These are phyloP conservation scores for Calephelis nemesis DNA, from an alignment of 1,140 invertebrate species.

Conservation along the genomic window DNA sequence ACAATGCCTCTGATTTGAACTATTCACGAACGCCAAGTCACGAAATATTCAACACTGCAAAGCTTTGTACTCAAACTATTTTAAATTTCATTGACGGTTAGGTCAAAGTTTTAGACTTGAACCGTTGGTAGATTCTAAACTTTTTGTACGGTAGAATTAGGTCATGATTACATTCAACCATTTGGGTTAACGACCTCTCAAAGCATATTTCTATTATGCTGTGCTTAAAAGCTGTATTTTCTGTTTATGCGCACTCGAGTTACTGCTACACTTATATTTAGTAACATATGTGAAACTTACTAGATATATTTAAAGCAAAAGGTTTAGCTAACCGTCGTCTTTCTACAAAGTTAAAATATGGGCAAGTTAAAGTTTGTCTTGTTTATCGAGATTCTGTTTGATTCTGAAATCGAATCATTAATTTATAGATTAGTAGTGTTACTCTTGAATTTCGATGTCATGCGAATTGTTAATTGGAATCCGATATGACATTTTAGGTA, in stretches of 20 bases:
- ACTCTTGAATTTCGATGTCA: too few relatives aligned
- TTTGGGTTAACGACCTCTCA: slow-evolving; percentile 7
- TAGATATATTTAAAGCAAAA: neutral
- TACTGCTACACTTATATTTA: neutral
- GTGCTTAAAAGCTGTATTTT: slow-evolving; percentile 6
- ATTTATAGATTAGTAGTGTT: too few relatives aligned
- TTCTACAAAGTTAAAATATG: too few relatives aligned
- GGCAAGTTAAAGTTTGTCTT: too few relatives aligned
- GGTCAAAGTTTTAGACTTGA: neutral
- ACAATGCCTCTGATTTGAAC: too few relatives aligned
- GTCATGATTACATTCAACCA: neutral
- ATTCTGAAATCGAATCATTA: too few relatives aligned
- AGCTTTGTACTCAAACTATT: slow-evolving; percentile 5
- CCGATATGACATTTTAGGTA: too few relatives aligned
- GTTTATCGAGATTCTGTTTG: too few relatives aligned
- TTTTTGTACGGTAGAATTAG: neutral
- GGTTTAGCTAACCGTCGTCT: too few relatives aligned
- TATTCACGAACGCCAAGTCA: neutral
- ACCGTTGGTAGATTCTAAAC: neutral
- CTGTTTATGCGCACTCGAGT: slow-evolving; percentile 1
- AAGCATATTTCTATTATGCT: slow-evolving; percentile 6
- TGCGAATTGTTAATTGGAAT: too few relatives aligned
- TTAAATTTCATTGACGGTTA: slow-evolving; percentile 3
- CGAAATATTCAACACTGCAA: slow-evolving; percentile 5
- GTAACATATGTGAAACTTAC: neutral